phyloP scores from a whole-genome alignment of 2,113 vertebrate genomes.

The Neoarius graeffei region DNA sequence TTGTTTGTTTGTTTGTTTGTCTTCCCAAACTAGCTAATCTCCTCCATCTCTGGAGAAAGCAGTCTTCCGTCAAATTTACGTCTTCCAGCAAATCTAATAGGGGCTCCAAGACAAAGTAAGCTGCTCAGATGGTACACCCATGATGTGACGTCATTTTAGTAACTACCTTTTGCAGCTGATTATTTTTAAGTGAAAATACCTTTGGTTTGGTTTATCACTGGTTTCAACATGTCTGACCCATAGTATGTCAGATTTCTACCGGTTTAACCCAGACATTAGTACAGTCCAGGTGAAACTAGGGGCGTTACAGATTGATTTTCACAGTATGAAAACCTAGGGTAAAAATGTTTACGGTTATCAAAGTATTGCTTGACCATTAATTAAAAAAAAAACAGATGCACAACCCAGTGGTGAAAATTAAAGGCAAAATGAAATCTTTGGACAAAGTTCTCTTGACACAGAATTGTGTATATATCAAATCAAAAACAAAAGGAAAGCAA shows the following conservation, averaged over 20 bases:
- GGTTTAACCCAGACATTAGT: too few species aligned
- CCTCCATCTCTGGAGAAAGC: constrained; percentile 61
- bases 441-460: neutral
- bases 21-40: constrained; percentile 62
- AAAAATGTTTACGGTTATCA: neutral
- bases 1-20: neutral
- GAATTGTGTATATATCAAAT: neutral
- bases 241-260: neutral
- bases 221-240: neutral
- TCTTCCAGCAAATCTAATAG: constrained; percentile 73
- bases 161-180: neutral
- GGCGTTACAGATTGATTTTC: neutral
- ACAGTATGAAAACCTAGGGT: neutral
- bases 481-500: neutral
- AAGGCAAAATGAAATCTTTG: neutral
- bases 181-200: neutral
- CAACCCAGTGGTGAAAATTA: neutral
- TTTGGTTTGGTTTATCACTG: neutral
- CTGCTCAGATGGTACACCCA: neutral
- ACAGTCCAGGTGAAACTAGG: neutral
- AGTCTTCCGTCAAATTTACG: constrained; percentile 69
- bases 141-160: neutral
- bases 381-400: neutral
- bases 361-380: neutral
- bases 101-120: constrained; percentile 66